Evolutionary conservation across 2,113 vertebrate species (phyloP).

Genomic region (Nyctereutes procyonoides): DNA sequence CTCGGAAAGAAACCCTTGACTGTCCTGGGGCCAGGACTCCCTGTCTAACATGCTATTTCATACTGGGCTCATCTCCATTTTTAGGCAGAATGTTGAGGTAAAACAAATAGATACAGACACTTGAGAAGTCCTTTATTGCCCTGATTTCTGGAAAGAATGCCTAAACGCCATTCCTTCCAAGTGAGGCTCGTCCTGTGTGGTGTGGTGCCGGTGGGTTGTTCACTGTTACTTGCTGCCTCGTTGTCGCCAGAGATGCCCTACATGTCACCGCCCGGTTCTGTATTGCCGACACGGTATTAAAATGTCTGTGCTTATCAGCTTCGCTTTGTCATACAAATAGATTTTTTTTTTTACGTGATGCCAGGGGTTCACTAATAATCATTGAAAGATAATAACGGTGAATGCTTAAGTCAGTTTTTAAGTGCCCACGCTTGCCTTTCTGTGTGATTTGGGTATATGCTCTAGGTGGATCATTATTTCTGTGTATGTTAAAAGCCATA

Average conservation of each 20-base stretch:
- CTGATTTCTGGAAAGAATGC: neutral
- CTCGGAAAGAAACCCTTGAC: neutral
- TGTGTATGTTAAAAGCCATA: neutral
- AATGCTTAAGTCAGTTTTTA: conserved; percentile 34
- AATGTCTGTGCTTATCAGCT: neutral
- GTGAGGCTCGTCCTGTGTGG: neutral
- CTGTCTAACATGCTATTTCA: neutral
- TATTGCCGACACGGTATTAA: neutral
- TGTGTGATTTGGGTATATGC: neutral
- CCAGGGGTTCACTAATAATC: neutral
- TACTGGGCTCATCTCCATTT: neutral
- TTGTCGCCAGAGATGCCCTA: too few relatives aligned
- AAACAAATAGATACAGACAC: neutral
- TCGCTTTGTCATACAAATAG: neutral
- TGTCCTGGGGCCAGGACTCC: neutral
- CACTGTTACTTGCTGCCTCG: neutral
- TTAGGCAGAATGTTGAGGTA: neutral
- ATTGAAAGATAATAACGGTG: neutral
- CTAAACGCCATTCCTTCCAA: neutral
- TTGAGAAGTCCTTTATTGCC: neutral
- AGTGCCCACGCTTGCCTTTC: neutral
- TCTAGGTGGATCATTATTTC: conserved; percentile 28
- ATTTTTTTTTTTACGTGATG: neutral
- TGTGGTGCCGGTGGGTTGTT: neutral
- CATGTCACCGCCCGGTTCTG: too few relatives aligned